Percentiles rank a stretch among this genome's conserved stretches.
Evolutionary conservation across 1,140 invertebrate species (phyloP).

Genomic region (Choristoneura fumiferana): DNA sequence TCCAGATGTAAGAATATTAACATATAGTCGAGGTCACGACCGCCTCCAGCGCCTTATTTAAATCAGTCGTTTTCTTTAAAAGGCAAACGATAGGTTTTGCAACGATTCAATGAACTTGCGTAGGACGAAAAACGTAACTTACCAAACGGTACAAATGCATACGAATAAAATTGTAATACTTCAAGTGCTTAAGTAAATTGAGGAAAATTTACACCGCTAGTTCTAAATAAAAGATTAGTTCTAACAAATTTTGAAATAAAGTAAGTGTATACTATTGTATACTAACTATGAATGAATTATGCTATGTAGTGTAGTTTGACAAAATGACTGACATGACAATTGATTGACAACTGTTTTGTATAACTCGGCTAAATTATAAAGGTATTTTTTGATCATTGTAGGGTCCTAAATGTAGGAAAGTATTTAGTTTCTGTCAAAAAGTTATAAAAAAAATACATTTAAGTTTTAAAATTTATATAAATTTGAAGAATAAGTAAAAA

Average conservation of each 20-base stretch:
- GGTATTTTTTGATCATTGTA: too few relatives aligned
- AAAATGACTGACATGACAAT: too few relatives aligned
- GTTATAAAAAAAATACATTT: too few relatives aligned
- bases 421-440: too few relatives aligned
- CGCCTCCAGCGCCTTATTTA: not conserved
- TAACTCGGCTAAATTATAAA: not conserved
- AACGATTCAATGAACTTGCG: not conserved
- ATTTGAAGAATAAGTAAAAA: too few relatives aligned
- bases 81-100: not conserved
- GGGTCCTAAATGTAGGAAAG: too few relatives aligned
- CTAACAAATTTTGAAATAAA: not conserved
- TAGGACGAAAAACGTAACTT: slow-evolving; percentile 7
- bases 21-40: slow-evolving; percentile 7
- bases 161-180: not conserved
- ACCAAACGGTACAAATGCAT: slow-evolving; percentile 15
- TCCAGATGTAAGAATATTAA: not conserved
- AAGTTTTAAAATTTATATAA: too few relatives aligned
- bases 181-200: not conserved
- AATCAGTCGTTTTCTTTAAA: not conserved
- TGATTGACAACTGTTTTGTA: slow-evolving; percentile 4
- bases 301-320: too few relatives aligned
- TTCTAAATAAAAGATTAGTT: not conserved
- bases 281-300: too few relatives aligned
- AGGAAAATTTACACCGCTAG: not conserved
- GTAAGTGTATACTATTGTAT: too few relatives aligned